Base-by-base conservation (phyloP, 2,888 invertebrate species). In the Dasysyrphus tricinctus region DNA sequence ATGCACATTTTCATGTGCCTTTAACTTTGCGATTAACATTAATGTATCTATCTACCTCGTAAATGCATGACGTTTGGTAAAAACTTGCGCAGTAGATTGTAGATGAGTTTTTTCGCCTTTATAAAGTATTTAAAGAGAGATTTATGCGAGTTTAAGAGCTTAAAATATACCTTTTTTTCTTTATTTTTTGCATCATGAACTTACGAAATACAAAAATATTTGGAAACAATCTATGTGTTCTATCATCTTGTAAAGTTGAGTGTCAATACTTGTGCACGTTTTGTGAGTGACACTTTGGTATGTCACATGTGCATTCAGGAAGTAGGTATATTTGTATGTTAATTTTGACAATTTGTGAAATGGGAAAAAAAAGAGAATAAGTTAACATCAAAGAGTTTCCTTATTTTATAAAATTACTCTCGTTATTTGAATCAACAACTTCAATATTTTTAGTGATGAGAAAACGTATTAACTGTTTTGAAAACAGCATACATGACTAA, bases 1-100 rank as follows among this genome's bases (percentile, higher is more conserved):
- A 67, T 77, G 73, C 84, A 85, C 34, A 80, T 85, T 72, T 39
- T 63, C 34, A 16, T 57, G 16, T 42, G 32, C 9, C n/a, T 57
- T 57, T 34, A 57, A 37, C 57, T 49, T 47, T 19, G 32, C 49
- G 57, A 59, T 70, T 75, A 56, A 59, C 75, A 76, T 70, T 76
- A 72, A 49, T 67, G 19, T 67, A 34, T 65, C 14, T 63, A 65
- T 63, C 29, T 65, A 32, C 34, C 49, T 49, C 49, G 34, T 67
- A 7, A 67, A 39, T 24, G 63, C 29, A 56, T 83, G 83, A 74
- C 80, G 76, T 73, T 67, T 84, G 67, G 54, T 54, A 14, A 59
- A 69, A 39, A 19, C 81, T 70, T 86, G 85, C 85, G 85, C 85
- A 86, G 73, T 86, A 59, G 65, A 44, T 47, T 54, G 14, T 54